These are phyloP conservation scores for Chiridota heheva DNA, from an alignment of 35 echinoderm and acorn worm species.

Conservation along the genomic window DNA sequence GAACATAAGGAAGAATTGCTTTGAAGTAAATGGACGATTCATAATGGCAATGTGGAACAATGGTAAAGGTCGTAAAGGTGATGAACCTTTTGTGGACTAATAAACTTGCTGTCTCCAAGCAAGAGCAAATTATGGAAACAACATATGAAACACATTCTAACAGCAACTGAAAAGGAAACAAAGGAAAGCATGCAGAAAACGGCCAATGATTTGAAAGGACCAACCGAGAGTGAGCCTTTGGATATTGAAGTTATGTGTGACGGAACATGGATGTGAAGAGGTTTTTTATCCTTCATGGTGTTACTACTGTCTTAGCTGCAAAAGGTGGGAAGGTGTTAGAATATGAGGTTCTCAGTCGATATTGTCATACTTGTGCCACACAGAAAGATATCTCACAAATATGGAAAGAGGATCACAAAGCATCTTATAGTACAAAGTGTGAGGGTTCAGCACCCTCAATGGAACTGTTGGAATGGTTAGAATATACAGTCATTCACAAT, in stretches of 20 bases:
- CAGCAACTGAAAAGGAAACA: constrained; percentile 3
- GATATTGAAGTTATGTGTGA: constrained; percentile 33
- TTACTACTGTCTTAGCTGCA: constrained; percentile 13
- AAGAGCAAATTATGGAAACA: constrained; percentile 7
- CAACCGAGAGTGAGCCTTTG: neutral
- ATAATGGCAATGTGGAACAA: neutral
- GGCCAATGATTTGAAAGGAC: neutral
- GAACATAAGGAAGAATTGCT: neutral
- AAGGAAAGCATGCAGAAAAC: constrained; percentile 18
- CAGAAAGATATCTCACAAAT: neutral
- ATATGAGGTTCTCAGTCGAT: constrained; percentile 12
- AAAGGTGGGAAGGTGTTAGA: constrained; percentile 2
- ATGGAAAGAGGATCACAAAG: neutral
- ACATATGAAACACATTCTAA: neutral
- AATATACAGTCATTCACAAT: neutral
- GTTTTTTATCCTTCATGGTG: constrained; percentile 15
- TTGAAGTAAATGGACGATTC: neutral
- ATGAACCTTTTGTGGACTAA: neutral
- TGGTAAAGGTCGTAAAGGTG: constrained; percentile 9
- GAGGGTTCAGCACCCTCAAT: constrained; percentile 31
- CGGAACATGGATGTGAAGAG: constrained; percentile 24
- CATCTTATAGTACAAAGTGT: neutral
- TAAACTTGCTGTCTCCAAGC: constrained; percentile 2
- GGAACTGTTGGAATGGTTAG: constrained; percentile 27
- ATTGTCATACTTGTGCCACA: constrained; percentile 17